These are phyloP conservation scores for Kryptopterus vitreolus DNA, from an alignment of 2,797 vertebrate species.

Conservation along the genomic window DNA sequence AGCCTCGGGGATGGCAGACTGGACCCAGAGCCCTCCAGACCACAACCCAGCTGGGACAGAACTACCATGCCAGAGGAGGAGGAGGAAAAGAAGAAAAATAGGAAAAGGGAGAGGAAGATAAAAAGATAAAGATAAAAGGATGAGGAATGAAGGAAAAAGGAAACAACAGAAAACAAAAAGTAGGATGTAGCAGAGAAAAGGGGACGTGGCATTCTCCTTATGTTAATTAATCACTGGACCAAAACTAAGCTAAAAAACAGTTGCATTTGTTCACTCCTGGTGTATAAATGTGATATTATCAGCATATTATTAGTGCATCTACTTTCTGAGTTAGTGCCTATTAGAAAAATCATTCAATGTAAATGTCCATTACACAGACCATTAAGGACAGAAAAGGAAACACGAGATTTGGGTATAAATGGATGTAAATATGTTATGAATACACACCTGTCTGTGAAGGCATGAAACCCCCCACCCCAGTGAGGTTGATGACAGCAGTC, in stretches of 20 bases:
- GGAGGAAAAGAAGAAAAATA: neutral
- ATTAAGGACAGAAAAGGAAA: slow-evolving; percentile 5
- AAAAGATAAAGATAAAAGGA: slow-evolving; percentile 52
- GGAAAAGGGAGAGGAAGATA: slow-evolving; percentile 62
- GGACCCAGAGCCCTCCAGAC: slow-evolving; percentile 92
- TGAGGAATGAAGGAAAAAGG: slow-evolving; percentile 33
- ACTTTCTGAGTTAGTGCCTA: slow-evolving; percentile 50
- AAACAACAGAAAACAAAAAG: slow-evolving; percentile 64
- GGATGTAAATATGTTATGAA: slow-evolving; percentile 4
- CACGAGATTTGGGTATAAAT: neutral
- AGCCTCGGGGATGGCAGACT: slow-evolving; percentile 92
- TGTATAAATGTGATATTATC: slow-evolving; percentile 41
- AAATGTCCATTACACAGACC: slow-evolving; percentile 18
- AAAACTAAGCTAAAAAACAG: slow-evolving; percentile 33
- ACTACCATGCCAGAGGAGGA: slow-evolving; percentile 76
- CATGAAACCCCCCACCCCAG: slow-evolving; percentile 90
- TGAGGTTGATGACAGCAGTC: slow-evolving; percentile 90
- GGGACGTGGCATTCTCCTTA: slow-evolving; percentile 52
- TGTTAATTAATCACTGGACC: slow-evolving; percentile 51
- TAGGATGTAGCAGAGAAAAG: slow-evolving; percentile 64
- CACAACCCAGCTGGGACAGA: slow-evolving; percentile 98
- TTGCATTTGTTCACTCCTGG: slow-evolving; percentile 15
- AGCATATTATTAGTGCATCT: slow-evolving; percentile 50
- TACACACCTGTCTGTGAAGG: slow-evolving; percentile 87
- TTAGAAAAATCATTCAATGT: slow-evolving; percentile 43